Evolutionary conservation across 2,113 vertebrate genomes (phyloP).

Genomic region (Ochotona princeps): DNA sequence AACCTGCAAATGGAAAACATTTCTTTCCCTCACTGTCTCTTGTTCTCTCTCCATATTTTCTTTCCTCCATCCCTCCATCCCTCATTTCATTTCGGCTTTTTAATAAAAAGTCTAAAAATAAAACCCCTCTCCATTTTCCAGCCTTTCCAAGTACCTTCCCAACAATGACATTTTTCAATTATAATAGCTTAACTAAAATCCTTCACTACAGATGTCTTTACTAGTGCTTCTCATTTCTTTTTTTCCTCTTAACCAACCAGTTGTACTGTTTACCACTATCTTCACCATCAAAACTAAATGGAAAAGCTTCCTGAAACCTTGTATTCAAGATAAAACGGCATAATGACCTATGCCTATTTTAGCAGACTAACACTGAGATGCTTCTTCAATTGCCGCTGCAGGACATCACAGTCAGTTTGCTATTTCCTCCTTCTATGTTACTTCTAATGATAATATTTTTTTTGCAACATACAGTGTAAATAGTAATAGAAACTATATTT

Average conservation of each 20-base stretch:
- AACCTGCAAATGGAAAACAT: too few relatives aligned
- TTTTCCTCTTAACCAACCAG: background rate
- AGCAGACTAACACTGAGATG: background rate
- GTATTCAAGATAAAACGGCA: background rate
- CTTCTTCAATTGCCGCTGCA: constrained; percentile 47
- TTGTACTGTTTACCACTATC: background rate
- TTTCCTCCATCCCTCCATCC: too few relatives aligned
- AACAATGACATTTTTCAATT: background rate
- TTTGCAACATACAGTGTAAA: constrained; percentile 68
- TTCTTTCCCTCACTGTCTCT: too few relatives aligned
- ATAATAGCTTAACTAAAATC: background rate
- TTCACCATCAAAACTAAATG: background rate
- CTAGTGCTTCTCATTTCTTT: background rate
- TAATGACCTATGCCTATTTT: background rate
- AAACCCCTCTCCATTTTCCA: background rate
- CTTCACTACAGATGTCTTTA: background rate
- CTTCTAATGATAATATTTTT: background rate
- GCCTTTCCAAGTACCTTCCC: background rate
- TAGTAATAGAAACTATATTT: constrained; percentile 76
- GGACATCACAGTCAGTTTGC: constrained; percentile 62
- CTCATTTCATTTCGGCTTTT: too few relatives aligned
- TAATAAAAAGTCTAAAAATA: too few relatives aligned
- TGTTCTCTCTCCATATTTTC: too few relatives aligned
- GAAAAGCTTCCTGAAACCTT: background rate
- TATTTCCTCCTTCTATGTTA: background rate